phyloP scores from a whole-genome alignment of 2,797 vertebrate species.

The Acrossocheilus fasciatus region DNA sequence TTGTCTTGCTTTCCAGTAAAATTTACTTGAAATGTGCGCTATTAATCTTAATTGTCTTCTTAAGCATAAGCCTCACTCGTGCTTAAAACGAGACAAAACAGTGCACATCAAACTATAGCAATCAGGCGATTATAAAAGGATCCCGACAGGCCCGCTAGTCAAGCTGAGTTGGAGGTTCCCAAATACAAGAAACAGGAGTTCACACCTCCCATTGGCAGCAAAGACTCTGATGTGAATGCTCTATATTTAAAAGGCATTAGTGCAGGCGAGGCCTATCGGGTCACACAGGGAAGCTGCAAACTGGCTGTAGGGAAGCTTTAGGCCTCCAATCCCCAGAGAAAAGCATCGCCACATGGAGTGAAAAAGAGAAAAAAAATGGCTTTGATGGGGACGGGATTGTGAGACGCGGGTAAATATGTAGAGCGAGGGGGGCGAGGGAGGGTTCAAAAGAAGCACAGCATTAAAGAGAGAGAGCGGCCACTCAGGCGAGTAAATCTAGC shows the following conservation, averaged over 20 bases:
- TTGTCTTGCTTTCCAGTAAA: background rate
- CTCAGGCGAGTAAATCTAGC: constrained; percentile 59
- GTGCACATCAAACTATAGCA: background rate
- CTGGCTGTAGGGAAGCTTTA: constrained; percentile 78
- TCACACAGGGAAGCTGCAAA: constrained; percentile 67
- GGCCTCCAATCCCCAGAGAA: constrained; percentile 75
- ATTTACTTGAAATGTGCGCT: background rate
- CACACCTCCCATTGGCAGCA: constrained; percentile 43
- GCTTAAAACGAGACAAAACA: background rate
- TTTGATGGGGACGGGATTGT: constrained; percentile 69
- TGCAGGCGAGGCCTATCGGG: constrained; percentile 71
- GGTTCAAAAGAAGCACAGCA: constrained; percentile 45
- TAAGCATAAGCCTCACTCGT: background rate
- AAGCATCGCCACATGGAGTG: constrained; percentile 67
- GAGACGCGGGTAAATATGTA: constrained; percentile 65
- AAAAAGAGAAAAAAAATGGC: constrained; percentile 71
- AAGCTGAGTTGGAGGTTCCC: background rate
- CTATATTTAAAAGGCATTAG: constrained; percentile 73
- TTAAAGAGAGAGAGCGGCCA: constrained; percentile 44
- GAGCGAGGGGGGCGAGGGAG: constrained; percentile 19
- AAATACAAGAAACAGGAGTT: constrained; percentile 42
- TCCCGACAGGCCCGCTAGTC: background rate
- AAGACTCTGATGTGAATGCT: constrained; percentile 61
- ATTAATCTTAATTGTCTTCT: background rate
- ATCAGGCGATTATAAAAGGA: background rate